Percentiles rank a stretch among this genome's conserved stretches.
These are phyloP conservation scores for Anoura caudifer DNA, from an alignment of 2,113 vertebrate genomes.

Conservation along the genomic window DNA sequence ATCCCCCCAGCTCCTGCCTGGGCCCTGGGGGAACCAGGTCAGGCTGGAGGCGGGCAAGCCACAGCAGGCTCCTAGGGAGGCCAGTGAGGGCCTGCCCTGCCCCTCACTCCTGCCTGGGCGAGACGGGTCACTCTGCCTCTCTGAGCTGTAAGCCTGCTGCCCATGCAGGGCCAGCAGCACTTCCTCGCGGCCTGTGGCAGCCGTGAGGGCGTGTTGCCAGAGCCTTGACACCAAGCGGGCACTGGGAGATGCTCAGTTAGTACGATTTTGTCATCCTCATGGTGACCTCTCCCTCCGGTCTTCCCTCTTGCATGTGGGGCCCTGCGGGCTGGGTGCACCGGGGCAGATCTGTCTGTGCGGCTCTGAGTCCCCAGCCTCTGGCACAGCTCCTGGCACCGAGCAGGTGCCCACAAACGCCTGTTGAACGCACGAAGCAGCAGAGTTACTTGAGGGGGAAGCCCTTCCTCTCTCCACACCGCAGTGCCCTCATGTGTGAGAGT, in stretches of 20 bases:
- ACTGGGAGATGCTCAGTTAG: not conserved
- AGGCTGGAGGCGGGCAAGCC: not conserved
- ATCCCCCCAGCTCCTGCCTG: not conserved
- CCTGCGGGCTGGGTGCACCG: rapidly evolving
- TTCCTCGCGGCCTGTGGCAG: not conserved
- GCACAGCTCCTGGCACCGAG: not conserved
- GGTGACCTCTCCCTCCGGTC: not conserved
- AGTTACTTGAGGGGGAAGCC: rapidly evolving
- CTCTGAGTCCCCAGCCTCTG: not conserved
- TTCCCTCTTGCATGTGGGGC: not conserved
- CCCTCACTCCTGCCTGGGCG: not conserved
- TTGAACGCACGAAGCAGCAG: not conserved
- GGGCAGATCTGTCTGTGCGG: not conserved
- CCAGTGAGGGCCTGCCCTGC: not conserved
- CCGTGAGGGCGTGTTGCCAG: not conserved
- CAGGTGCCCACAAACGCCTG: not conserved
- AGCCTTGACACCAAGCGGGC: not conserved
- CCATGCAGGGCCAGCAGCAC: not conserved
- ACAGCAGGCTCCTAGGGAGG: not conserved
- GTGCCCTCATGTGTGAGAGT: not conserved
- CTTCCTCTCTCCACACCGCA: not conserved
- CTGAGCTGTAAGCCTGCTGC: not conserved
- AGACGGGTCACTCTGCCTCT: not conserved
- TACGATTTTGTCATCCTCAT: not conserved
- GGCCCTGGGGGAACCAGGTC: not conserved